phyloP scores from a whole-genome alignment of 2,113 vertebrate genomes.

The Upupa epops region DNA sequence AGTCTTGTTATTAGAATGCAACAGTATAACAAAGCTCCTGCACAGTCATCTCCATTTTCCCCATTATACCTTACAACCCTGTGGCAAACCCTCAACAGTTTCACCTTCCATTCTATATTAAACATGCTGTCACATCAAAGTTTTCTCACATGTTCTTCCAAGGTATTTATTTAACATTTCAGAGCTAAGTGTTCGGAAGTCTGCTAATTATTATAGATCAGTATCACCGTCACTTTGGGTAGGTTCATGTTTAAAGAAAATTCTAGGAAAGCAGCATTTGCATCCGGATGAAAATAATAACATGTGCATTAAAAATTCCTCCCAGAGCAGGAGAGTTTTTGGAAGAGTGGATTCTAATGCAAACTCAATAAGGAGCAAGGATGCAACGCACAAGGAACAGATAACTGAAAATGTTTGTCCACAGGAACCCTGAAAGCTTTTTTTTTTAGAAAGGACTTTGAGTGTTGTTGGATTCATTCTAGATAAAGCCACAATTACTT shows the following conservation, averaged over 20 bases:
- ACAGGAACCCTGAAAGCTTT: not conserved
- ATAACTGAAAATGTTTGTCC: not conserved
- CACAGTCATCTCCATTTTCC: slow-evolving; percentile 15
- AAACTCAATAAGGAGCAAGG: not conserved
- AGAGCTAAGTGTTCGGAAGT: slow-evolving; percentile 6
- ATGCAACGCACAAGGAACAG: not conserved
- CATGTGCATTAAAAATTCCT: not conserved
- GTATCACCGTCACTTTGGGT: not conserved
- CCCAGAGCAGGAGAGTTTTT: not conserved
- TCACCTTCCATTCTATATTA: not conserved
- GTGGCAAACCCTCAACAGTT: not conserved
- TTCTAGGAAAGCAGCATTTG: not conserved
- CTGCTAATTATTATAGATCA: not conserved
- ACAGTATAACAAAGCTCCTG: not conserved
- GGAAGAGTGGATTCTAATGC: not conserved
- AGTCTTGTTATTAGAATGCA: not conserved
- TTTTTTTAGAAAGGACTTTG: not conserved
- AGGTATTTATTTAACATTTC: not conserved
- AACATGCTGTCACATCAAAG: not conserved
- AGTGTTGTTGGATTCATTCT: not conserved
- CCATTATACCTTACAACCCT: not conserved
- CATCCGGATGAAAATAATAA: not conserved
- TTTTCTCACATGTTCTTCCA: not conserved
- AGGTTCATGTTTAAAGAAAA: not conserved
- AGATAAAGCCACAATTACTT: not conserved